phyloP scores from a whole-genome alignment of 2,797 vertebrate species.

The Aulostomus chinensis region DNA sequence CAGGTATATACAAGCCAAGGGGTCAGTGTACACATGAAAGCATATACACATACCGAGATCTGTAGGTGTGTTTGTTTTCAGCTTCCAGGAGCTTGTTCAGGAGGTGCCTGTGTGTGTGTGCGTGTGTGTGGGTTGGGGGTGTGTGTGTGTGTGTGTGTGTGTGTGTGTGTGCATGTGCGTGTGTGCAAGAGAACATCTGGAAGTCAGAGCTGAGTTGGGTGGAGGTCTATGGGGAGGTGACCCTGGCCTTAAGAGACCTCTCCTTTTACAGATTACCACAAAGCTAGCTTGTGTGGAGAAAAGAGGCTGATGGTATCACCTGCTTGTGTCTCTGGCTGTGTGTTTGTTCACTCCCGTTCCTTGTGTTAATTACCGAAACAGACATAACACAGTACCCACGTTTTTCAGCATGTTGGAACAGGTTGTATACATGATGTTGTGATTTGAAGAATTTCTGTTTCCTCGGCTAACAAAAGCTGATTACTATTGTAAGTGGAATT shows the following conservation, averaged over 20 bases:
- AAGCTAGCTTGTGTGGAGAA: conserved; percentile 71
- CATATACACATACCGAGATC: conserved; percentile 36
- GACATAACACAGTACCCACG: conserved; percentile 25
- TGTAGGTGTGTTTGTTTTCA: conserved; percentile 70
- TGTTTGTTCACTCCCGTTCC: conserved; percentile 85
- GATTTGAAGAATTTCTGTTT: background rate
- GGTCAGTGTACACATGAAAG: conserved; percentile 31
- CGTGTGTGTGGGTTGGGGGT: conserved; percentile 22
- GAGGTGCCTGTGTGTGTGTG: conserved; percentile 22
- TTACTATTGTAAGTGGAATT: too few relatives aligned
- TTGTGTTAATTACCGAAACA: conserved; percentile 71
- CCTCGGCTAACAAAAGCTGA: background rate
- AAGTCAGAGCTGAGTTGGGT: conserved; percentile 63
- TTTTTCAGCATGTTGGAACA: conserved; percentile 9
- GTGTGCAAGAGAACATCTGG: conserved; percentile 66
- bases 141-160: conserved; percentile 16
- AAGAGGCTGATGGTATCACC: conserved; percentile 82
- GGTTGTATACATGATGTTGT: conserved; percentile 1
- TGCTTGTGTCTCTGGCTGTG: conserved; percentile 76
- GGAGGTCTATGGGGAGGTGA: conserved; percentile 81
- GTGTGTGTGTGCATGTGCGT: conserved; percentile 7
- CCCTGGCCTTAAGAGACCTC: conserved; percentile 82
- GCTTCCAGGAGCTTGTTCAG: conserved; percentile 31
- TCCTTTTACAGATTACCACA: conserved; percentile 71
- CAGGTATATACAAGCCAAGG: too few relatives aligned